Conservation (phyloP, 2,113 vertebrate genomes). For the Cepphus grylle region DNA sequence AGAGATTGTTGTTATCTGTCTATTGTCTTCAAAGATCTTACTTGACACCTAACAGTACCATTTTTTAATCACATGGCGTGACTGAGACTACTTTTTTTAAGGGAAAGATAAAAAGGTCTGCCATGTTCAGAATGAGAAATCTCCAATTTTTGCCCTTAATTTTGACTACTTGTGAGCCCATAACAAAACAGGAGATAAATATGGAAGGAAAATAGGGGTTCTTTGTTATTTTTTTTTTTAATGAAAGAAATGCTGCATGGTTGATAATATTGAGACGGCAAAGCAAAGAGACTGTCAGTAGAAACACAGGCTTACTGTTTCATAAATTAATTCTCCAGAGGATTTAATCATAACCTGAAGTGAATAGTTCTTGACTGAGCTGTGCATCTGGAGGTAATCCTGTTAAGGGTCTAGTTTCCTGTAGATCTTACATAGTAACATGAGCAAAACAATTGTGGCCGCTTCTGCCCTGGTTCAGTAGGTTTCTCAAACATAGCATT, state of each 20-base stretch:
- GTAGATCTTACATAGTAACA: background rate
- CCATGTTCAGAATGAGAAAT: background rate
- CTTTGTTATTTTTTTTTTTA: background rate
- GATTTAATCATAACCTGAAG: background rate
- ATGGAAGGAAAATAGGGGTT: rapidly evolving
- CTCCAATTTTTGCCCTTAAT: background rate
- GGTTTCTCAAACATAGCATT: background rate
- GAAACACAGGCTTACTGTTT: background rate
- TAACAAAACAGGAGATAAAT: background rate
- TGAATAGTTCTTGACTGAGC: background rate
- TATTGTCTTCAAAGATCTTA: background rate
- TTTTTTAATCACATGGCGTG: background rate
- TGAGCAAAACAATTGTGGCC: background rate
- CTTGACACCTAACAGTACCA: background rate
- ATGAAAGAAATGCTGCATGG: background rate
- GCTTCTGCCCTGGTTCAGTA: background rate
- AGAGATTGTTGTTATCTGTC: background rate
- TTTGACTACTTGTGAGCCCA: background rate
- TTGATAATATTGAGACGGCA: background rate
- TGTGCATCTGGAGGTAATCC: background rate
- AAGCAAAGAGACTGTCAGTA: background rate
- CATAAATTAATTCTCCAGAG: background rate
- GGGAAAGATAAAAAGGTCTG: background rate
- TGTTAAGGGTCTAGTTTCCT: background rate
- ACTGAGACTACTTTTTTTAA: background rate